Conservation (phyloP, 1,140 invertebrate genomes). For the Parasteatoda tepidariorum region DNA sequence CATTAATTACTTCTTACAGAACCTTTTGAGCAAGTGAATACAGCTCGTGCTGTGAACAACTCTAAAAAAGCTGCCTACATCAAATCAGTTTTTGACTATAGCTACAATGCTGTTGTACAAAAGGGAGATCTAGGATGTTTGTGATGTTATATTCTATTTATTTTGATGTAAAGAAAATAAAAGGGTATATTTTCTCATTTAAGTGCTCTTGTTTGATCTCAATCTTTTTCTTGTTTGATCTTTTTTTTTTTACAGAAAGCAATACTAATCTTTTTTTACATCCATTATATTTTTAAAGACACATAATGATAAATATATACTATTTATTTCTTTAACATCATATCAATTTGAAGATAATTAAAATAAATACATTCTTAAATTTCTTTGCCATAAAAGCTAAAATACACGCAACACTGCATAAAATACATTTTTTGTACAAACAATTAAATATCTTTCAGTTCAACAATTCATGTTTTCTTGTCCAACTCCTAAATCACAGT, state of each 20-base stretch:
- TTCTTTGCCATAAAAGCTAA: constrained; percentile 40
- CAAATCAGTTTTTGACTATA: constrained; percentile 77
- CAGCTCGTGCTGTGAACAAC: constrained; percentile 92
- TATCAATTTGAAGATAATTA: constrained; percentile 15
- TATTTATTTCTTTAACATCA: not conserved
- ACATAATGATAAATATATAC: not conserved
- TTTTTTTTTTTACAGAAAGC: not conserved
- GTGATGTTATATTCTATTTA: not conserved
- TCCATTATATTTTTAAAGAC: not conserved
- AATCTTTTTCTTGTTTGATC: not conserved
- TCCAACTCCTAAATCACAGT: not conserved
- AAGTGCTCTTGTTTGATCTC: not conserved
- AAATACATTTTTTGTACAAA: constrained; percentile 31
- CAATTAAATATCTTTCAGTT: constrained; percentile 33
- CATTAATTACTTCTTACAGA: constrained; percentile 78
- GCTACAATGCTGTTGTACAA: constrained; percentile 72
- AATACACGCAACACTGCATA: constrained; percentile 41
- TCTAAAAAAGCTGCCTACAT: constrained; percentile 83
- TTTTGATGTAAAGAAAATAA: not conserved
- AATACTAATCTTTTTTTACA: not conserved
- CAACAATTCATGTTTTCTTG: constrained; percentile 2
- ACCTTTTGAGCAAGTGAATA: constrained; percentile 94
- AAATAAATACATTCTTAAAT: constrained; percentile 21
- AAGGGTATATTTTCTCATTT: not conserved
- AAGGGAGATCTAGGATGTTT: constrained; percentile 67